Evolutionary conservation across 2,888 invertebrate genomes (phyloP).

Genomic region (Pristionchus arcanus): DNA sequence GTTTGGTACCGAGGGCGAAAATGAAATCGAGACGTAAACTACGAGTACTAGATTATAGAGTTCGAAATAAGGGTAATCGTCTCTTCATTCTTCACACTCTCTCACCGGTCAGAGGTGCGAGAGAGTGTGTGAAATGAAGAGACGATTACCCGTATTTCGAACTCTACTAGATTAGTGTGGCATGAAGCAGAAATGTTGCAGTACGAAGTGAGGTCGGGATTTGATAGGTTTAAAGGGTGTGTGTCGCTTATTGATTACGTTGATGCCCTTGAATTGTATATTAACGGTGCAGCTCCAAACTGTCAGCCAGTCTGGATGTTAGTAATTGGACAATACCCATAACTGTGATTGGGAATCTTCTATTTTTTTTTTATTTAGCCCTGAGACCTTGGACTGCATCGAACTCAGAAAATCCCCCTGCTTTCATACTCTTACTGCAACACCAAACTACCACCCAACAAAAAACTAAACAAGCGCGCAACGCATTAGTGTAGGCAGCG

Average conservation of each 20-base stretch:
- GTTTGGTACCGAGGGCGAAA: too few species aligned
- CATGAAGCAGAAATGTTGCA: too few species aligned
- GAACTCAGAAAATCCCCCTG: neutral
- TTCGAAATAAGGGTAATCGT: too few species aligned
- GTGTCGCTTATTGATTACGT: neutral
- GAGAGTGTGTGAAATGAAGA: too few species aligned
- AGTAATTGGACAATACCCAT: too few species aligned
- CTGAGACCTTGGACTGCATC: neutral
- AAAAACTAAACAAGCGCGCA: neutral
- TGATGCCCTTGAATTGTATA: neutral
- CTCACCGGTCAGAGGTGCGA: too few species aligned
- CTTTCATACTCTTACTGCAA: neutral
- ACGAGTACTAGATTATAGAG: too few species aligned
- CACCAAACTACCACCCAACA: neutral
- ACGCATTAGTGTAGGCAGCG: neutral
- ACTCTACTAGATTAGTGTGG: too few species aligned
- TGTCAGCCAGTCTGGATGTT: too few species aligned
- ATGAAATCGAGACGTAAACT: too few species aligned
- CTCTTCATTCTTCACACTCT: too few species aligned
- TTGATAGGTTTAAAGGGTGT: neutral
- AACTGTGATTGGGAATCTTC: too few species aligned
- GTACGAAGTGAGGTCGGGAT: neutral
- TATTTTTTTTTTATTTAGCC: neutral
- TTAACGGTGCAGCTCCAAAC: neutral
- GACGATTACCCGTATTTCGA: neutral